phyloP scores from a whole-genome alignment of 1,140 invertebrate genomes.

The Leptopilina boulardi region DNA sequence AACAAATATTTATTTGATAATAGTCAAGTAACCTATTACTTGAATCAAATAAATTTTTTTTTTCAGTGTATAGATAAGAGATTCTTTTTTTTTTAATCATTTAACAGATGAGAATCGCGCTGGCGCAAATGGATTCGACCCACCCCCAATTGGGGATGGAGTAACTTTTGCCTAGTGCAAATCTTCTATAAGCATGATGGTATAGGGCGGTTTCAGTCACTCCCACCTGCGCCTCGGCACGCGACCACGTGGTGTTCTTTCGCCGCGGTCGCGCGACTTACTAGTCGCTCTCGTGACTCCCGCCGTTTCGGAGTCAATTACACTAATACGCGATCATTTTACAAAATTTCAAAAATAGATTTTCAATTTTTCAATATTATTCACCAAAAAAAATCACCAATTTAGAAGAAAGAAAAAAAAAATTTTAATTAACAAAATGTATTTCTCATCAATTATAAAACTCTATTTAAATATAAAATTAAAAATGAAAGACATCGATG shows the following conservation, averaged over 20 bases:
- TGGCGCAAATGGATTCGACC: slow-evolving; percentile 40
- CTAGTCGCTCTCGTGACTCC: slow-evolving; percentile 61
- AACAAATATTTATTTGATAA: too few relatives aligned
- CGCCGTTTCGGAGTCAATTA: slow-evolving; percentile 60
- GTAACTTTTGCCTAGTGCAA: slow-evolving; percentile 44
- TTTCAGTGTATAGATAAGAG: slow-evolving; percentile 2
- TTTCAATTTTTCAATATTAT: slow-evolving; percentile 38
- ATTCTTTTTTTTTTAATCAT: slow-evolving; percentile 30
- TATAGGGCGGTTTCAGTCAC: slow-evolving; percentile 70
- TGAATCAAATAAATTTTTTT: too few relatives aligned
- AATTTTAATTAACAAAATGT: too few relatives aligned
- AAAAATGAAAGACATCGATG: too few relatives aligned
- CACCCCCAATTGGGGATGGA: slow-evolving; percentile 49
- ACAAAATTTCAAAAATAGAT: slow-evolving; percentile 44
- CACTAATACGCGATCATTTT: slow-evolving; percentile 39
- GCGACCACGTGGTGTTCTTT: slow-evolving; percentile 68
- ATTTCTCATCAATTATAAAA: too few relatives aligned
- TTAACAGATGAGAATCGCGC: slow-evolving; percentile 37
- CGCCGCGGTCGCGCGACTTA: slow-evolving; percentile 57
- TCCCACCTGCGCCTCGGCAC: slow-evolving; percentile 73
- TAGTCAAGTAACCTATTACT: too few relatives aligned
- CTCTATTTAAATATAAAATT: too few relatives aligned
- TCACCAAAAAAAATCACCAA: too few relatives aligned
- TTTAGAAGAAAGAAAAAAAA: too few relatives aligned
- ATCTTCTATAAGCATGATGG: slow-evolving; percentile 55